Evolutionary conservation across 92 coral and sea anemone species (phyloP).

Genomic region (Blastomussa wellsi): DNA sequence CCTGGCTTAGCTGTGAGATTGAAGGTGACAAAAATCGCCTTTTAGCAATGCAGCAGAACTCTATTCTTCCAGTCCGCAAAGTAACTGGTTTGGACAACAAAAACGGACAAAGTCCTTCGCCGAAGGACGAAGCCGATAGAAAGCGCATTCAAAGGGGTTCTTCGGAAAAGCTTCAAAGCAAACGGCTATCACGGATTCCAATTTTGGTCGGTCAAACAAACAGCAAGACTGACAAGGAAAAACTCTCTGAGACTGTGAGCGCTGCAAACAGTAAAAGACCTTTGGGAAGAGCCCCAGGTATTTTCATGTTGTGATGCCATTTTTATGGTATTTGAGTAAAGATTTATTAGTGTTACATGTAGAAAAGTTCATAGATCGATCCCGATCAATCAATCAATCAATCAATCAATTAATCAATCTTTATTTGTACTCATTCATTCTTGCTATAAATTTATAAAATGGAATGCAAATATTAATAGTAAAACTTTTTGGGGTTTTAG

Average conservation of each 20-base stretch:
- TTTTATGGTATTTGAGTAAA: background rate
- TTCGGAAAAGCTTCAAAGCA: background rate
- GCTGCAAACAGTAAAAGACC: background rate
- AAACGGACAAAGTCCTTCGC: background rate
- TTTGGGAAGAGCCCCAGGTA: background rate
- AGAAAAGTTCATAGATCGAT: background rate
- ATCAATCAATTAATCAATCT: too few species aligned
- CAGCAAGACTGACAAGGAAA: background rate
- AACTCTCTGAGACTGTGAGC: too few species aligned
- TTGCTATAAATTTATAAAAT: too few species aligned
- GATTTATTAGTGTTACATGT: background rate
- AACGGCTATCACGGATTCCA: constrained; percentile 11
- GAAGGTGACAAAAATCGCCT: background rate
- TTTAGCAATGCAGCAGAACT: background rate
- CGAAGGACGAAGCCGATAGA: background rate
- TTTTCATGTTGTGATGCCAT: background rate
- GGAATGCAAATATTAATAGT: too few species aligned
- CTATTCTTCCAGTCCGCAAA: constrained; percentile 17
- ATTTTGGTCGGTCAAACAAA: background rate
- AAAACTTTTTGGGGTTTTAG: too few species aligned
- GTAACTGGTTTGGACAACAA: background rate
- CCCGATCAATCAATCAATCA: too few species aligned
- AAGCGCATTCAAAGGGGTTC: background rate
- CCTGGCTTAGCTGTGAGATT: background rate
- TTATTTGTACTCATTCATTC: too few species aligned